Conservation (phyloP, 2,888 invertebrate species). For the Lypha dubia region DNA sequence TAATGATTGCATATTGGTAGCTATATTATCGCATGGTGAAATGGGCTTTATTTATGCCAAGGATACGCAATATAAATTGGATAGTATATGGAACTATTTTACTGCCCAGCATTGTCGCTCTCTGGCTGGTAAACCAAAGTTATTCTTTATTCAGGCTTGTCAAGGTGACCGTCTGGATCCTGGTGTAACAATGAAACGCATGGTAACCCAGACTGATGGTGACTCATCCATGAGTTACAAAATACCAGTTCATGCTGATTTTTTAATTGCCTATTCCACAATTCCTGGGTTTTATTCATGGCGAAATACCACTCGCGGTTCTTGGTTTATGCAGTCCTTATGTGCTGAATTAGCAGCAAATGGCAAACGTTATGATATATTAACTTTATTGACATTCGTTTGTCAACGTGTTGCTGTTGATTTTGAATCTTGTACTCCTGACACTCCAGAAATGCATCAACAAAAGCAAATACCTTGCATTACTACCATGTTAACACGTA, state of each 20-base stretch:
- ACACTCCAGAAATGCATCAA: constrained; percentile 90
- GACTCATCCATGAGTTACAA: constrained; percentile 87
- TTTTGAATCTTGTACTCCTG: constrained; percentile 95
- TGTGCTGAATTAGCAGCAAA: constrained; percentile 91
- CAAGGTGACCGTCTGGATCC: constrained; percentile 94
- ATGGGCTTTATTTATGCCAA: constrained; percentile 93
- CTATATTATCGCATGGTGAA: constrained; percentile 95
- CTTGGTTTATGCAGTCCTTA: constrained; percentile 98
- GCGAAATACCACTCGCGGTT: constrained; percentile 96
- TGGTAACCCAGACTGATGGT: constrained; percentile 89
- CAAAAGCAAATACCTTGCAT: constrained; percentile 97
- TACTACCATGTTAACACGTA: constrained; percentile 94
- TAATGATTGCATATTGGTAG: constrained; percentile 92
- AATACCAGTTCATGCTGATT: constrained; percentile 96
- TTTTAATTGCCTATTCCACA: constrained; percentile 96
- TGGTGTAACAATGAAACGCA: constrained; percentile 86
- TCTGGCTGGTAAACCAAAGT: constrained; percentile 92
- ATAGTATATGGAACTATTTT: constrained; percentile 90
- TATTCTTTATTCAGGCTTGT: constrained; percentile 93
- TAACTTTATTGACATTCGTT: constrained; percentile 94
- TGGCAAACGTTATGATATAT: constrained; percentile 90
- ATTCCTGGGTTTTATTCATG: constrained; percentile 97
- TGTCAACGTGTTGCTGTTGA: constrained; percentile 93
- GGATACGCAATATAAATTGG: constrained; percentile 92
- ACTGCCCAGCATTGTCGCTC: constrained; percentile 92